These are phyloP conservation scores for Xerus inauris DNA, from an alignment of 2,113 vertebrate species.

Conservation along the genomic window DNA sequence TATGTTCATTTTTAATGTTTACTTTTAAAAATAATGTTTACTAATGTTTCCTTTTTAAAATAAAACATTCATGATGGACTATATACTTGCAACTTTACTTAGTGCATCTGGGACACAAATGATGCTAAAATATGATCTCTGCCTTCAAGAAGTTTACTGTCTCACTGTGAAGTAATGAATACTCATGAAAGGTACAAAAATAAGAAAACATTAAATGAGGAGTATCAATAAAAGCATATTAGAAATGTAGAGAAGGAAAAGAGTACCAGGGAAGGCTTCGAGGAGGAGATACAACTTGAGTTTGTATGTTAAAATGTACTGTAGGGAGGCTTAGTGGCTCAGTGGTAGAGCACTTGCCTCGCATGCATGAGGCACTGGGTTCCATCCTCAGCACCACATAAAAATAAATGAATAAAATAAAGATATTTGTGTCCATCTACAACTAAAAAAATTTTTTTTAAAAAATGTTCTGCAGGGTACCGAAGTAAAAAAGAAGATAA, in stretches of 20 bases:
- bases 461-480: not conserved
- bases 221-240: not conserved
- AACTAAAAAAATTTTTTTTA: too few relatives aligned
- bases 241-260: not conserved
- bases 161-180: not conserved
- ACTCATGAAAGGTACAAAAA: constrained; percentile 42
- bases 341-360: too few relatives aligned
- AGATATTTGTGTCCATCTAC: too few relatives aligned
- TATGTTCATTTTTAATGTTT: not conserved
- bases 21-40: not conserved
- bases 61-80: not conserved
- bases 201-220: constrained; percentile 1
- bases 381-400: too few relatives aligned
- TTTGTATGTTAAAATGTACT: constrained; percentile 42
- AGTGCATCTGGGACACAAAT: not conserved
- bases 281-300: constrained; percentile 26
- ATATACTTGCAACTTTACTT: not conserved
- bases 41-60: not conserved
- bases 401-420: too few relatives aligned
- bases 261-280: constrained; percentile 5
- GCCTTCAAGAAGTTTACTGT: not conserved
- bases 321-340: too few relatives aligned
- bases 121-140: not conserved
- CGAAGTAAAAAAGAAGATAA: constrained; percentile 41
- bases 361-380: too few relatives aligned